phyloP scores from a whole-genome alignment of 2,797 vertebrate species.

The Rhodeus uyekii region DNA sequence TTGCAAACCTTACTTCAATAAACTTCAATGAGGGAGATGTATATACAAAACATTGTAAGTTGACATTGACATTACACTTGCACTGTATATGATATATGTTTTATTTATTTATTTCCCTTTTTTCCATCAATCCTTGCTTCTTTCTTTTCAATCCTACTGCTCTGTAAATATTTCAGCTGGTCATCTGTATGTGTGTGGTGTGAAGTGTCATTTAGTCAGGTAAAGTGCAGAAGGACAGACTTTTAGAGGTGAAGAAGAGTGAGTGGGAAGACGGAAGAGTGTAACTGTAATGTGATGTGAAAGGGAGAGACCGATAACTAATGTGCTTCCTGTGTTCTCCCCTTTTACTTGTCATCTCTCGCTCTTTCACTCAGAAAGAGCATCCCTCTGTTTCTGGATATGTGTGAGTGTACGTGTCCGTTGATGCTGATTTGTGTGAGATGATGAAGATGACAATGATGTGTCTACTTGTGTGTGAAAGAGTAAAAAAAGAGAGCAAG shows the following conservation, averaged over 20 bases:
- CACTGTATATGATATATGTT: background rate
- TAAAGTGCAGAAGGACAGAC: constrained; percentile 74
- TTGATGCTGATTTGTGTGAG: constrained; percentile 35
- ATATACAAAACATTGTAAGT: too few relatives aligned
- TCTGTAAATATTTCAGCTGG: constrained; percentile 93
- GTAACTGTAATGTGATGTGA: constrained; percentile 77
- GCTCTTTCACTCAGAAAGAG: constrained; percentile 67
- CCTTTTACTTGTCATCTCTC: constrained; percentile 80
- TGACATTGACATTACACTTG: too few relatives aligned
- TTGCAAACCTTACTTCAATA: too few relatives aligned
- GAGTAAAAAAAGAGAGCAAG: constrained; percentile 26
- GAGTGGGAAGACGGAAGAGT: constrained; percentile 60
- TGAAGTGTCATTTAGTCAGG: constrained; percentile 90
- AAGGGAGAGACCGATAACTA: constrained; percentile 88
- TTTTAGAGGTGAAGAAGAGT: constrained; percentile 58
- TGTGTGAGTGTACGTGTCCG: constrained; percentile 75
- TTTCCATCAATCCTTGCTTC: constrained; percentile 21
- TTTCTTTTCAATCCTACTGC: constrained; percentile 51
- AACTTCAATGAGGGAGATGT: too few relatives aligned
- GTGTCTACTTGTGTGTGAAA: constrained; percentile 57
- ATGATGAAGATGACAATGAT: constrained; percentile 50
- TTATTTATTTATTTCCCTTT: constrained; percentile 39
- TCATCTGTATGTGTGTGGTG: constrained; percentile 86
- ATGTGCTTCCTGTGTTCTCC: constrained; percentile 93
- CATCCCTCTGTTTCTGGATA: constrained; percentile 77